Evolutionary conservation across 2,113 vertebrate genomes (phyloP), one percentile per base, ranked within the genome.

Genomic region (Pelodiscus sinensis): DNA sequence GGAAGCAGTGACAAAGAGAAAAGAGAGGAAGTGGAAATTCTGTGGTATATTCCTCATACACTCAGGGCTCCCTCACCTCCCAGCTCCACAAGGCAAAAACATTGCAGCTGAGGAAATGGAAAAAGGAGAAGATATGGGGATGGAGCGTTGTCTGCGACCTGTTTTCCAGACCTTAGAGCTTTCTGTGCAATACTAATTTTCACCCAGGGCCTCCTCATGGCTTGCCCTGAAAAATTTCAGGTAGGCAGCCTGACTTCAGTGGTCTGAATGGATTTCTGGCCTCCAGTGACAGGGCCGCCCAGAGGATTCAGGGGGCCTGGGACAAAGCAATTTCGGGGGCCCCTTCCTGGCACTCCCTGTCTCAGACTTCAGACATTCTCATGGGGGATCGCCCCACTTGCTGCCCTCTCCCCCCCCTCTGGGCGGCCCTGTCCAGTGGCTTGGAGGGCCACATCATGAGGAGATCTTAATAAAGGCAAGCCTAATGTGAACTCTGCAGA

Each of bases 71-170:
- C 21, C 25, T 55, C 51, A 0, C 29, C 80, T 94, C 7, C 55
- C 25, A 29, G 2, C 22, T 75, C 31, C 73, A n/a, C 88, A 56
- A 52, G 44, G 35, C 29, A 31, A 94, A 86, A 88, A 1, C 21
- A 55, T 83, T 83, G 18, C 27, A 44, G 15, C 15, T 12, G 60
- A 68, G 77, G 57, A 84, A 38, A 60, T 82, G 29, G 21, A 10
- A 60, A 29, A 80, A 21, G 68, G 8, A 79, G 6, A 1, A 73
- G 8, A 8, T 13, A 13, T 55, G 24, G 31, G 27, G 35, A 58
- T 62, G 77, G 83, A 31, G 5, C 2, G 14, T 2, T 1, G 2
- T 0, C 18, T 4, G 3, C 21, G 9, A 18, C 22, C 25, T 0
- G 55, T 2, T 79, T 44, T 50, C 68, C 68, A 79, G 51, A 15